Base-by-base conservation (phyloP, 1,140 invertebrate genomes). In the Agraylea sexmaculata region DNA sequence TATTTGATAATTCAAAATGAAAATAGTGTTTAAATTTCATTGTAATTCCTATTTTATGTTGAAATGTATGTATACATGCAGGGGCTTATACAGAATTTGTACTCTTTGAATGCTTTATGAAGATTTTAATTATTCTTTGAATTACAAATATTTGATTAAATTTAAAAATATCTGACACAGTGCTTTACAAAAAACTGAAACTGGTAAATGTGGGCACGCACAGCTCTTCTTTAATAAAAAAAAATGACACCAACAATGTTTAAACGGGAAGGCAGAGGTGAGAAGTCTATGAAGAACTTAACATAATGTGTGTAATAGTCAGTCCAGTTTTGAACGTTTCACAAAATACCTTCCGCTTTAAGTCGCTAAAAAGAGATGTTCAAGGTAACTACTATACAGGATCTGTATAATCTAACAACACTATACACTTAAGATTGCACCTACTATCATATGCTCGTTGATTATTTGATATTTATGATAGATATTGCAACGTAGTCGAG, bases 21-120 rank as follows among this genome's bases (percentile, higher is more conserved):
- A n/a, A n/a, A n/a, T n/a, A n/a, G n/a, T n/a, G n/a, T n/a, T n/a
- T n/a, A n/a, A n/a, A n/a, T n/a, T n/a, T n/a, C n/a, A n/a, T n/a
- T n/a, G n/a, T n/a, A n/a, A n/a, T n/a, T n/a, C n/a, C n/a, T n/a
- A n/a, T n/a, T n/a, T n/a, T 40, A 35, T 42, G 23, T 45, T 45
- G 7, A 37, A 37, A 37, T 43, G 25, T 25, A 42, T 36, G 36
- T 36, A n/a, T n/a, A n/a, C 56, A 58, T 57, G 53, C 60, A 62
- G 61, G 62, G 62, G 59, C 63, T 69, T 69, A 67, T 61, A 69
- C 57, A 64, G 62, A 66, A 68, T 67, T 69, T 69, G 66, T 68
- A 68, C 66, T 68, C 59, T 66, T 60, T 53, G 51, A 53, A 50
- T 53, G 46, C 43, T 48, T 46, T 20, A 43, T 39, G 42, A 51